A percentile compares a stretch with the other conserved stretches of the same genome.
Conservation (phyloP, 2,113 vertebrate species). For the Gila orcuttii region DNA sequence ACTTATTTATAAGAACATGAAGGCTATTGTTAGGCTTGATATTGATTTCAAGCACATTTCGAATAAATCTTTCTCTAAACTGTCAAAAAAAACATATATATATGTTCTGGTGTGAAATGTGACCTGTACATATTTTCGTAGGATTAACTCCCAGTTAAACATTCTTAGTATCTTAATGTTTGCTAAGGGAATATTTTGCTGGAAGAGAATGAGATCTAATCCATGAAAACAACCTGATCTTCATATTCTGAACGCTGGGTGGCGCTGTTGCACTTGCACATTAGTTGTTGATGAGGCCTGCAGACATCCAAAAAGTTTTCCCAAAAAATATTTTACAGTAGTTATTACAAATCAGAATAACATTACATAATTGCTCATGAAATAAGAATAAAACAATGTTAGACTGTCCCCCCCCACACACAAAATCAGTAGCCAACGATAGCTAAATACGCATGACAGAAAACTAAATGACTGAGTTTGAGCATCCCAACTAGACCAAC, state of each 20-base stretch:
- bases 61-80: too few relatives aligned
- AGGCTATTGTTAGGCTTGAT: too few relatives aligned
- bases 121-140: too few relatives aligned
- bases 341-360: not conserved
- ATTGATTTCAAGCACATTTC: too few relatives aligned
- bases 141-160: too few relatives aligned
- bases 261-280: conserved; percentile 11
- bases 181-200: not conserved
- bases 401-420: not conserved
- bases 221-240: not conserved
- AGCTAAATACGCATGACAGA: not conserved
- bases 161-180: not conserved
- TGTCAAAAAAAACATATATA: too few relatives aligned
- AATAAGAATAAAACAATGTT: not conserved
- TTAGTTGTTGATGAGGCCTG: not conserved
- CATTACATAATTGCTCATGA: not conserved
- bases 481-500: not conserved
- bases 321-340: not conserved
- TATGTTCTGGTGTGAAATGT: too few relatives aligned
- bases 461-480: not conserved
- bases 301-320: not conserved
- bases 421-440: not conserved
- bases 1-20: too few relatives aligned
- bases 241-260: not conserved
- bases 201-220: not conserved